Evolutionary conservation across 2,113 vertebrate species (phyloP).

Genomic region (Mola mola): DNA sequence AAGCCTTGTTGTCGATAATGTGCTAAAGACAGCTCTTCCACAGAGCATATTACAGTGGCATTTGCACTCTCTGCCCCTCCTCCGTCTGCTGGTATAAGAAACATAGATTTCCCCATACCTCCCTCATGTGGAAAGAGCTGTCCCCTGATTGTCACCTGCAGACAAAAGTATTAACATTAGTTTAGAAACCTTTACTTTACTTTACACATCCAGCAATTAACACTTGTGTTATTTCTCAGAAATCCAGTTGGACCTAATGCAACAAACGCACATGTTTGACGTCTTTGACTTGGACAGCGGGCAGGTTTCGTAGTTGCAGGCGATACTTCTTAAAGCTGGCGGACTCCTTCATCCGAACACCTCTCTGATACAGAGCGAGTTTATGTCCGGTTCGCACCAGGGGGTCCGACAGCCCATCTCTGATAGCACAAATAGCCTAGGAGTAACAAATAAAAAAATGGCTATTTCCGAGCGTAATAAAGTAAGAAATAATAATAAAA

Average conservation of each 20-base stretch:
- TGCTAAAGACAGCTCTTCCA: constrained; percentile 90
- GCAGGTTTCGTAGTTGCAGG: constrained; percentile 81
- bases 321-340: constrained; percentile 82
- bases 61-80: constrained; percentile 33
- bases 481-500: not conserved
- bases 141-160: constrained; percentile 92
- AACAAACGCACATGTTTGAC: constrained; percentile 87
- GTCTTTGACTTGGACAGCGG: constrained; percentile 81
- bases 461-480: not conserved
- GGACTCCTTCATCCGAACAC: constrained; percentile 86
- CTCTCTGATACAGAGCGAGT: constrained; percentile 89
- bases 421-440: constrained; percentile 86
- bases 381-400: constrained; percentile 89
- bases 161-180: not conserved
- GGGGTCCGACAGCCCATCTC: constrained; percentile 86
- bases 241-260: not conserved
- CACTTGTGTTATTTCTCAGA: not conserved
- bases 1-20: constrained; percentile 89
- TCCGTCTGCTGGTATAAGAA: constrained; percentile 82
- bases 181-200: constrained; percentile 2
- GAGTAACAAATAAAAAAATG: constrained; percentile 5
- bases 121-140: constrained; percentile 91
- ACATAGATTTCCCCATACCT: constrained; percentile 89
- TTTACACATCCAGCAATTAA: not conserved
- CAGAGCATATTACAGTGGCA: constrained; percentile 89